These are phyloP conservation scores for Ichneumoninae sp. DNA, from an alignment of 2,888 invertebrate species.

Conservation along the genomic window DNA sequence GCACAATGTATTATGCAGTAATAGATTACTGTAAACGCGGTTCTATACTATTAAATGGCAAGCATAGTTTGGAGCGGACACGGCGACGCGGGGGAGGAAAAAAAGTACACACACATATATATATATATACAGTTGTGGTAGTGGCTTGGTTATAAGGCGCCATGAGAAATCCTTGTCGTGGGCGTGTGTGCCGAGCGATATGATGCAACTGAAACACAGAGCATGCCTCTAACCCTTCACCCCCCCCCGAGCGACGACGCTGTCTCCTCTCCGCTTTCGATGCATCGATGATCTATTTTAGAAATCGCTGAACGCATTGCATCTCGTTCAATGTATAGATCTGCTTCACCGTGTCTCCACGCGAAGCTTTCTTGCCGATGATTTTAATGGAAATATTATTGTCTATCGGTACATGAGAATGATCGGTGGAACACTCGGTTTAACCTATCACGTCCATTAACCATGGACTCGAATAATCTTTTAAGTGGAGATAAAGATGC, in stretches of 20 bases:
- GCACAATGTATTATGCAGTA: slow-evolving; percentile 36
- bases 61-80: slow-evolving; percentile 4
- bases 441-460: slow-evolving; percentile 38
- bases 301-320: slow-evolving; percentile 71
- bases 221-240: slow-evolving; percentile 27
- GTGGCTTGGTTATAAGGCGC: slow-evolving; percentile 65
- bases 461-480: neutral
- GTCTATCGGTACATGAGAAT: neutral
- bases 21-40: slow-evolving; percentile 47
- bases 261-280: slow-evolving; percentile 63
- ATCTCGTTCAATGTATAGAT: slow-evolving; percentile 34
- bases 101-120: slow-evolving; percentile 3
- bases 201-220: slow-evolving; percentile 64
- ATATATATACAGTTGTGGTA: slow-evolving; percentile 50
- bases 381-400: neutral
- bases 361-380: neutral
- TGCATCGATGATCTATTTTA: slow-evolving; percentile 74
- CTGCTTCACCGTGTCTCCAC: neutral
- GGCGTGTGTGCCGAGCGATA: slow-evolving; percentile 73
- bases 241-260: slow-evolving; percentile 64
- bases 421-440: neutral
- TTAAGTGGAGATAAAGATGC: neutral
- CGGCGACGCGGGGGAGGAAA: slow-evolving; percentile 15
- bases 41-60: slow-evolving; percentile 50
- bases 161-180: slow-evolving; percentile 78